phyloP scores from a whole-genome alignment of 1,140 invertebrate species.

The Cepaea nemoralis region DNA sequence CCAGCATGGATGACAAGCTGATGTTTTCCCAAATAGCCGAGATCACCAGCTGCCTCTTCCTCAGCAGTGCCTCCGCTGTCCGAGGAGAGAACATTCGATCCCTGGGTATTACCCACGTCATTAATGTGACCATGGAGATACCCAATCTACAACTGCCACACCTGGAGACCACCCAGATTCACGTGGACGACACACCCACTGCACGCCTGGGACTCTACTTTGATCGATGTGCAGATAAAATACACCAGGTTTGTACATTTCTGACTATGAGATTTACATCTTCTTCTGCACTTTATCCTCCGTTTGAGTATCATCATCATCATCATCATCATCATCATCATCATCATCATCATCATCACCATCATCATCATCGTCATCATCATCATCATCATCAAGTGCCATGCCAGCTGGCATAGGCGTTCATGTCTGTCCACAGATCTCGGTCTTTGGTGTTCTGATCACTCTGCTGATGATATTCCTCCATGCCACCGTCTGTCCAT shows the following conservation, averaged over 20 bases:
- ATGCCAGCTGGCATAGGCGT: no score
- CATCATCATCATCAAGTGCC: no score
- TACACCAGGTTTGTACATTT: conserved; percentile 54
- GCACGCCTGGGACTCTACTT: conserved; percentile 81
- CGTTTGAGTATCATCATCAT: no score
- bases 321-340: no score
- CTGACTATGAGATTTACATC: no score
- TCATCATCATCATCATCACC: no score
- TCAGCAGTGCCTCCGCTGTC: conserved; percentile 77
- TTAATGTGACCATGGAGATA: conserved; percentile 87
- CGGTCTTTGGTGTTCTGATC: no score
- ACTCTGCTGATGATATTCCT: no score
- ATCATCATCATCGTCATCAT: no score
- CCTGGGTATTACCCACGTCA: conserved; percentile 79
- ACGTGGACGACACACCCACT: conserved; percentile 79
- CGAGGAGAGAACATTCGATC: conserved; percentile 72
- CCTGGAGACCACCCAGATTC: conserved; percentile 77
- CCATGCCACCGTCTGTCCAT: no score
- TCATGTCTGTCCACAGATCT: no score
- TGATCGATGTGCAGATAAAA: conserved; percentile 75
- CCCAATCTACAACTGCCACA: conserved; percentile 76
- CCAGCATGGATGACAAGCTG: conserved; percentile 41
- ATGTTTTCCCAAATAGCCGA: conserved; percentile 69
- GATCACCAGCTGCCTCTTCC: conserved; percentile 76
- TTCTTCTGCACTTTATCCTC: no score